Conservation (phyloP, 1,140 invertebrate genomes). For the Micrasema minimum region DNA sequence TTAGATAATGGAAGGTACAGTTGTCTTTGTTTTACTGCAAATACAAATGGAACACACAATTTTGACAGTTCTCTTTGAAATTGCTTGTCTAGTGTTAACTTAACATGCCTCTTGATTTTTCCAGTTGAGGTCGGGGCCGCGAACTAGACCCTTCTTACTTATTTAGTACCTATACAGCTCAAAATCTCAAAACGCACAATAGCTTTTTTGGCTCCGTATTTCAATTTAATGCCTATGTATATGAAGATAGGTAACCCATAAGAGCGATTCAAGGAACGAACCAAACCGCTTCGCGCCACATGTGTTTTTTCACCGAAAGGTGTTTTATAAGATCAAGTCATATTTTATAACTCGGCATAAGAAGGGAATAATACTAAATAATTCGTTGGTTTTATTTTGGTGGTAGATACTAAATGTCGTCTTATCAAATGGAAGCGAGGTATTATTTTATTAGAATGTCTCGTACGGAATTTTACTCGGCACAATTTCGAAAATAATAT, state of each 20-base stretch:
- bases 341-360: slow-evolving; percentile 14
- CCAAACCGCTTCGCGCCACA: background rate
- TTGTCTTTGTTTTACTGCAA: too few relatives aligned
- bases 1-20: too few relatives aligned
- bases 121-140: too few relatives aligned
- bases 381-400: background rate
- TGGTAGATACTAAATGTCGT: slow-evolving; percentile 10
- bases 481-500: slow-evolving; percentile 4
- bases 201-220: background rate
- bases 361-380: slow-evolving; percentile 31
- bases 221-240: background rate
- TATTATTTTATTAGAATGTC: slow-evolving; percentile 26
- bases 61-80: too few relatives aligned
- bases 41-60: too few relatives aligned
- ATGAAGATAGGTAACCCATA: background rate
- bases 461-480: background rate
- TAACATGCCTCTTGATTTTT: too few relatives aligned
- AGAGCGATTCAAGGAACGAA: background rate
- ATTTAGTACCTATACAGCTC: too few relatives aligned
- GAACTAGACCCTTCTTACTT: too few relatives aligned
- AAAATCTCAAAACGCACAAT: too few relatives aligned
- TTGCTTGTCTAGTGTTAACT: too few relatives aligned
- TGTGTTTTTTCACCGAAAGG: slow-evolving; percentile 12
- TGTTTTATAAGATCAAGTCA: slow-evolving; percentile 18
- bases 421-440: slow-evolving; percentile 15